Percentiles rank a stretch among this genome's conserved stretches.
Conservation (phyloP, 2,888 invertebrate genomes). For the Pterostichus niger region DNA sequence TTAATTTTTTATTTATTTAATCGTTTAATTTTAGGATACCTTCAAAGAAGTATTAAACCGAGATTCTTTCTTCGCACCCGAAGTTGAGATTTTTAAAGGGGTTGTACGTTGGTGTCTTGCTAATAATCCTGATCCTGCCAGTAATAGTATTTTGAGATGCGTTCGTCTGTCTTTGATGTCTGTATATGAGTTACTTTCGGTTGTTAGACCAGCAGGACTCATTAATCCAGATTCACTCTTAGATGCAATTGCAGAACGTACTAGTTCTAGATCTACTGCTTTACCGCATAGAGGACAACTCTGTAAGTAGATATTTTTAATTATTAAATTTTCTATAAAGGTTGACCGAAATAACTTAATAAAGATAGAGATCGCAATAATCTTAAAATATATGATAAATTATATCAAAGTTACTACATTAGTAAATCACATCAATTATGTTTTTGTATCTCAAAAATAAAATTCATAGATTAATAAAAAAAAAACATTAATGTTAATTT, state of each 20-base stretch:
- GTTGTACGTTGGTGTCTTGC: slow-evolving; percentile 92
- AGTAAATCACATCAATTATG: not conserved
- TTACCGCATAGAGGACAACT: slow-evolving; percentile 92
- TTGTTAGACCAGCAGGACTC: slow-evolving; percentile 92
- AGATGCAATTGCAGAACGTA: slow-evolving; percentile 95
- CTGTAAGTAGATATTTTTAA: slow-evolving; percentile 77
- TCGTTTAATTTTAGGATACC: slow-evolving; percentile 80
- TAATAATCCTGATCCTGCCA: slow-evolving; percentile 83
- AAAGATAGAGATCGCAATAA: too few species aligned
- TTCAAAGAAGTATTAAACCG: slow-evolving; percentile 91
- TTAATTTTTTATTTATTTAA: not conserved
- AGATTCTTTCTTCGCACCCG: slow-evolving; percentile 97
- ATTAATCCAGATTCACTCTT: slow-evolving; percentile 94
- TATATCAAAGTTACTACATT: too few species aligned
- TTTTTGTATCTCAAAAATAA: too few species aligned
- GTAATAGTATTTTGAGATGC: slow-evolving; percentile 78
- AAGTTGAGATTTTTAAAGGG: slow-evolving; percentile 96
- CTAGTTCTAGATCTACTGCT: slow-evolving; percentile 87
- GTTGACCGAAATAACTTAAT: too few species aligned
- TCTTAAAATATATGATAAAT: not conserved
- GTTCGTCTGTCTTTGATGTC: slow-evolving; percentile 93
- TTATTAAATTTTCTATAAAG: too few species aligned
- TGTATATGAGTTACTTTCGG: slow-evolving; percentile 91
- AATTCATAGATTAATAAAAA: too few species aligned
- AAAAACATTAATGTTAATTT: too few species aligned